phyloP scores from a whole-genome alignment of 2,797 vertebrate genomes.

The Rhinophrynus dorsalis region DNA sequence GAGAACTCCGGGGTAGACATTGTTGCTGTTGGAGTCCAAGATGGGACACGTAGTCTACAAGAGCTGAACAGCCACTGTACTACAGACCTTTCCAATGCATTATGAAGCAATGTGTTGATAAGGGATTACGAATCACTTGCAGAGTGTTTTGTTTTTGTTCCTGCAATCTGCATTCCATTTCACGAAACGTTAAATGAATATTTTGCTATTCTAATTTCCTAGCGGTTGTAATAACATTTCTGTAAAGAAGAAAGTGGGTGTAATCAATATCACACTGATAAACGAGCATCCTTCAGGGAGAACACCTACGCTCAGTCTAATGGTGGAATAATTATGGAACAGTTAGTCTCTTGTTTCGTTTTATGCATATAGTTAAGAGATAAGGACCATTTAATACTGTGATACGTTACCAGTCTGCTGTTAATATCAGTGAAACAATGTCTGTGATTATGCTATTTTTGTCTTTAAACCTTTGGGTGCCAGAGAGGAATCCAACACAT shows the following conservation, averaged over 20 bases:
- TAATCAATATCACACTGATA: slow-evolving; percentile 33
- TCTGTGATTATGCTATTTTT: neutral
- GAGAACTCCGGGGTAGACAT: too few species aligned
- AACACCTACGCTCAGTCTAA: slow-evolving; percentile 31
- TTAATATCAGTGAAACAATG: neutral
- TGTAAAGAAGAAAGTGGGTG: slow-evolving; percentile 21
- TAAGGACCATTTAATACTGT: neutral
- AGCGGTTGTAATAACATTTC: slow-evolving; percentile 30
- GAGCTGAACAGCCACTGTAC: too few species aligned
- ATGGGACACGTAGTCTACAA: too few species aligned
- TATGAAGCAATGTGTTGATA: too few species aligned
- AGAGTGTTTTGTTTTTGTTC: neutral
- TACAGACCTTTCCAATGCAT: too few species aligned
- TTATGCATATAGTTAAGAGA: neutral
- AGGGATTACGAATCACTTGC: too few species aligned
- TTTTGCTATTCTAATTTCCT: slow-evolving; percentile 18
- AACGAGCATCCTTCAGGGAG: slow-evolving; percentile 6
- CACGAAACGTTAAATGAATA: slow-evolving; percentile 37
- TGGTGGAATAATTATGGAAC: slow-evolving; percentile 37
- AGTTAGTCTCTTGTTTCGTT: slow-evolving; percentile 25
- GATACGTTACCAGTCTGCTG: neutral
- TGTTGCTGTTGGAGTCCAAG: too few species aligned
- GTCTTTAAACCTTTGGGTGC: too few species aligned
- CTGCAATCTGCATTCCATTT: neutral
- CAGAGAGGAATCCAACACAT: too few species aligned